These are phyloP conservation scores for Xestia rhomboidea DNA, from an alignment of 2,888 invertebrate genomes.

Conservation along the genomic window DNA sequence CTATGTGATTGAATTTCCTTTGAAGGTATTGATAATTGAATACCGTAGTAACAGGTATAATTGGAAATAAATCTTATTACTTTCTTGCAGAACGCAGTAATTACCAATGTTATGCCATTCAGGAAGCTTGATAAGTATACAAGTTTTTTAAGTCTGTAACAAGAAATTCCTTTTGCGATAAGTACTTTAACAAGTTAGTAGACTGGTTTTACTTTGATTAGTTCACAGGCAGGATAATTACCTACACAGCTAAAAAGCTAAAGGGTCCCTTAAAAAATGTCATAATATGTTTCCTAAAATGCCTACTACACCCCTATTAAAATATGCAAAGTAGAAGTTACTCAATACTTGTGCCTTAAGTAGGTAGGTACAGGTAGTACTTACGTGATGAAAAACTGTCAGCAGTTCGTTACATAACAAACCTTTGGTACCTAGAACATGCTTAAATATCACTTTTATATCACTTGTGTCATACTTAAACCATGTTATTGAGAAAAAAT, in stretches of 20 bases:
- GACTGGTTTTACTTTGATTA: not conserved
- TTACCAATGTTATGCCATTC: not conserved
- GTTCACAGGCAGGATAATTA: not conserved
- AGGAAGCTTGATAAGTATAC: not conserved
- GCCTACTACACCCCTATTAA: not conserved
- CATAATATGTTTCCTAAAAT: conserved; percentile 1
- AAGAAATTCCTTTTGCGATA: not conserved
- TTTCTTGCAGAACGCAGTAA: not conserved
- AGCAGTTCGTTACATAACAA: conserved; percentile 12
- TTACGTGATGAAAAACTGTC: conserved; percentile 25
- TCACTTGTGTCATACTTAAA: not conserved
- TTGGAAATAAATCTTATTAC: not conserved
- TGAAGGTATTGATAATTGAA: not conserved
- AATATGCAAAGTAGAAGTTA: conserved; percentile 12
- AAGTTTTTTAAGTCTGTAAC: not conserved
- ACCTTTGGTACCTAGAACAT: conserved; percentile 1
- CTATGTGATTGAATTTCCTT: not conserved
- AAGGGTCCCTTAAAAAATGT: not conserved
- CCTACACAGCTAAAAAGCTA: not conserved
- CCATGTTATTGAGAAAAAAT: not conserved
- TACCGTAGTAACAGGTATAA: not conserved
- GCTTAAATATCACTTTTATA: not conserved
- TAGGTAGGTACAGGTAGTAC: not conserved
- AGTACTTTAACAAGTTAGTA: not conserved
- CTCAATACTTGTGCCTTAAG: conserved; percentile 16